phyloP scores from a whole-genome alignment of 2,113 vertebrate genomes.

The Barbus barbus region DNA sequence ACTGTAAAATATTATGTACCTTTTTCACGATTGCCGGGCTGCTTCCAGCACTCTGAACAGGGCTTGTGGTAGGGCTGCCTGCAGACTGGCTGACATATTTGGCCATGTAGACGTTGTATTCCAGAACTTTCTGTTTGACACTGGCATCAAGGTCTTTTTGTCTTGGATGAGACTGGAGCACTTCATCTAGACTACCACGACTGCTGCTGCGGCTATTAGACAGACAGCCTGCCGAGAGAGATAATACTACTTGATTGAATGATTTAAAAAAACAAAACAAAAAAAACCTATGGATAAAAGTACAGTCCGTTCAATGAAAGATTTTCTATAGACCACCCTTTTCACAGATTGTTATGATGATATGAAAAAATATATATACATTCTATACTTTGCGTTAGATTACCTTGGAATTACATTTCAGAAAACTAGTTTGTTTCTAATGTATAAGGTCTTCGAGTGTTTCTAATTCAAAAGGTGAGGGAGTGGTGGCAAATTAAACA shows the following conservation, averaged over 20 bases:
- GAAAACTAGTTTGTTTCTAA: no score
- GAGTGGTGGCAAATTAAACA: no score
- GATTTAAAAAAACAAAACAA: no score
- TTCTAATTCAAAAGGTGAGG: no score
- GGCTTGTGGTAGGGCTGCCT: slow-evolving; percentile 82
- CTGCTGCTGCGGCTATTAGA: slow-evolving; percentile 90
- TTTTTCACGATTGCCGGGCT: slow-evolving; percentile 88
- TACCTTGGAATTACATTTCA: no score
- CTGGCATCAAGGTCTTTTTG: slow-evolving; percentile 79
- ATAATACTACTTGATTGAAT: not conserved
- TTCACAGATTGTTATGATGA: no score
- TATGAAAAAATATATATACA: no score
- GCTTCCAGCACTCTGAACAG: slow-evolving; percentile 83
- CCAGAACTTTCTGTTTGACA: slow-evolving; percentile 85
- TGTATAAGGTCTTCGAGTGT: no score
- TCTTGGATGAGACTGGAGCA: slow-evolving; percentile 77
- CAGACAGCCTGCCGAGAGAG: slow-evolving; percentile 74
- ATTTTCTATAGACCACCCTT: no score
- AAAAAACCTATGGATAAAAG: no score
- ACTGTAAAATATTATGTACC: slow-evolving; percentile 69
- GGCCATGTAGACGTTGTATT: slow-evolving; percentile 94
- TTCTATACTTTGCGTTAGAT: no score
- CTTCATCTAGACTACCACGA: slow-evolving; percentile 87
- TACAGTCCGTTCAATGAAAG: no score
- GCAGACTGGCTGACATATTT: slow-evolving; percentile 82